These are phyloP conservation scores for Folsomia manolachei DNA, from an alignment of 2,888 invertebrate species.

Conservation along the genomic window DNA sequence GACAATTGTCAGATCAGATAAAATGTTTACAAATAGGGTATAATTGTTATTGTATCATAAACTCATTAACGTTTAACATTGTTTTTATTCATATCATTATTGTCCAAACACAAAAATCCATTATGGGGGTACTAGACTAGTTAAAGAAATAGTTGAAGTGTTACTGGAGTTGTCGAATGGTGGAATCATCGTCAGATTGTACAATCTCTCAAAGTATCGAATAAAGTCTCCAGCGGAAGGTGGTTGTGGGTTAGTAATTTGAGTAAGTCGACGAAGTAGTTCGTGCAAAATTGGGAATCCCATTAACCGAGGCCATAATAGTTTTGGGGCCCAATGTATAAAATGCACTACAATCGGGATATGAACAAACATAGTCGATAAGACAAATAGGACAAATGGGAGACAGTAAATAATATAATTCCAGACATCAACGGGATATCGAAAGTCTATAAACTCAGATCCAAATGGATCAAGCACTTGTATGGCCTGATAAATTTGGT, in stretches of 20 bases:
- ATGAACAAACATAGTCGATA: slow-evolving; percentile 22
- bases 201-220: slow-evolving; percentile 14
- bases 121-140: not conserved
- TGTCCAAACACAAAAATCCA: not conserved
- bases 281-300: slow-evolving; percentile 36
- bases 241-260: slow-evolving; percentile 30
- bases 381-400: slow-evolving; percentile 26
- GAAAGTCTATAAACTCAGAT: slow-evolving; percentile 23
- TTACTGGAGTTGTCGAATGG: not conserved
- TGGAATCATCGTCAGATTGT: not conserved
- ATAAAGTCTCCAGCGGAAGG: slow-evolving; percentile 34
- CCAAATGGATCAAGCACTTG: slow-evolving; percentile 22
- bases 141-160: not conserved
- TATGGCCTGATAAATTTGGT: slow-evolving; percentile 1
- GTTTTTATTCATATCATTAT: too few relatives aligned
- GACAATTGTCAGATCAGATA: too few relatives aligned
- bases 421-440: slow-evolving; percentile 36
- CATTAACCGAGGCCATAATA: slow-evolving; percentile 27
- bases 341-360: slow-evolving; percentile 33
- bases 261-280: slow-evolving; percentile 31
- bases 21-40: too few relatives aligned
- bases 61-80: too few relatives aligned
- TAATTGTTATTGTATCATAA: too few relatives aligned
- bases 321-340: slow-evolving; percentile 39
- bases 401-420: slow-evolving; percentile 36